Conservation (phyloP, 2,113 vertebrate species). For the Pluvianellus socialis region DNA sequence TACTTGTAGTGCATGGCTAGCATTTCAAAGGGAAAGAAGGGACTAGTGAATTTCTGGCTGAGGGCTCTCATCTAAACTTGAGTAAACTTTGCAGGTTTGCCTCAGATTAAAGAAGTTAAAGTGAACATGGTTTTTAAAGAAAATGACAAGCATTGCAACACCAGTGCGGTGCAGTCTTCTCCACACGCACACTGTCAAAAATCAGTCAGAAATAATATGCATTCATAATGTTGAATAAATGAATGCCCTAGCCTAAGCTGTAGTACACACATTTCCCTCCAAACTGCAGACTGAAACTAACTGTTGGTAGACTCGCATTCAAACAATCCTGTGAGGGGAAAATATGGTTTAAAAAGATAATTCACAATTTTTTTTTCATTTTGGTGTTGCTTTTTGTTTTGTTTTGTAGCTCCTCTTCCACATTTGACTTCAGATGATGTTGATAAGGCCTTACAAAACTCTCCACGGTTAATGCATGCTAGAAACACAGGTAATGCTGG, state of each 20-base stretch:
- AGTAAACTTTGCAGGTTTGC: not conserved
- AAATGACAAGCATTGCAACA: conserved; percentile 11
- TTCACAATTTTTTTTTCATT: conserved; percentile 72
- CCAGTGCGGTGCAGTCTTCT: conserved; percentile 67
- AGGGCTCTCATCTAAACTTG: not conserved
- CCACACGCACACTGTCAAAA: conserved; percentile 24
- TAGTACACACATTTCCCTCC: not conserved
- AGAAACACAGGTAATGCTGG: conserved; percentile 91
- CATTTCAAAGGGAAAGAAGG: not conserved
- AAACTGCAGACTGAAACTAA: not conserved
- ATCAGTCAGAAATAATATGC: not conserved
- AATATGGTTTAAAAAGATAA: conserved; percentile 55
- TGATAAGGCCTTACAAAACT: conserved; percentile 95
- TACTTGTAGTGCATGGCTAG: not conserved
- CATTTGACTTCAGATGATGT: conserved; percentile 96
- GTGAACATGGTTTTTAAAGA: not conserved
- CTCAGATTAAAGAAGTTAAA: not conserved
- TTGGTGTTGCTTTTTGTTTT: conserved; percentile 79
- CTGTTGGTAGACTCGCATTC: not conserved
- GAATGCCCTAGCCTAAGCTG: not conserved
- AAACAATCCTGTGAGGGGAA: conserved; percentile 39
- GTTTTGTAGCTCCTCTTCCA: conserved; percentile 91
- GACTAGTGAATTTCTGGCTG: not conserved
- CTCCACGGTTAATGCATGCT: conserved; percentile 94
- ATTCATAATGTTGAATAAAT: not conserved